Evolutionary conservation across 2,888 invertebrate species (phyloP).

Genomic region (Aspidiotus destructor): DNA sequence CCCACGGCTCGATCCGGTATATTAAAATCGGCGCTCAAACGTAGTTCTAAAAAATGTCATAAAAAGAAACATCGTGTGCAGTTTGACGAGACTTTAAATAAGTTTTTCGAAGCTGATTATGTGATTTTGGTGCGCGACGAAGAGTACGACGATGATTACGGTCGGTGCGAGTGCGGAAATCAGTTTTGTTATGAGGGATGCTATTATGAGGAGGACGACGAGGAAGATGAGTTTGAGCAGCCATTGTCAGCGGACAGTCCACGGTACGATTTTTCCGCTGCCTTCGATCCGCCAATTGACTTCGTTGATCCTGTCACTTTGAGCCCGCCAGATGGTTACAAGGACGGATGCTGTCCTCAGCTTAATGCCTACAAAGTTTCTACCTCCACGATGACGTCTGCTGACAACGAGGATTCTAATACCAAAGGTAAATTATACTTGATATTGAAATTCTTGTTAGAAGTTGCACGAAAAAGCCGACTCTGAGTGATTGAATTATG

Average conservation of each 20-base stretch:
- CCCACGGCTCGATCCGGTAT: slow-evolving; percentile 35
- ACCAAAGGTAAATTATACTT: slow-evolving; percentile 19
- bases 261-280: slow-evolving; percentile 31
- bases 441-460: no score
- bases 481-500: no score
- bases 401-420: slow-evolving; percentile 8
- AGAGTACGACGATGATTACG: slow-evolving; percentile 69
- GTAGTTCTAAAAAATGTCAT: slow-evolving; percentile 35
- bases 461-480: no score
- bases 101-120: slow-evolving; percentile 86
- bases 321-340: slow-evolving; percentile 85
- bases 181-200: slow-evolving; percentile 56
- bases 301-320: slow-evolving; percentile 67
- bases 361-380: slow-evolving; percentile 14
- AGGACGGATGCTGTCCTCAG: slow-evolving; percentile 48
- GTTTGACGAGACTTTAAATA: slow-evolving; percentile 80
- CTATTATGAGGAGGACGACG: slow-evolving; percentile 43
- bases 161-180: slow-evolving; percentile 59
- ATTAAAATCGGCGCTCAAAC: slow-evolving; percentile 38
- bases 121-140: slow-evolving; percentile 83
- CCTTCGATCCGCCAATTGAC: slow-evolving; percentile 58
- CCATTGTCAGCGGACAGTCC: slow-evolving; percentile 34
- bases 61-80: slow-evolving; percentile 66
- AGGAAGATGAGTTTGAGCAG: slow-evolving; percentile 38
- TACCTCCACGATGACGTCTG: slow-evolving; percentile 23